Base-by-base conservation (phyloP, 2,888 invertebrate species). In the Eupithecia pulchellata region DNA sequence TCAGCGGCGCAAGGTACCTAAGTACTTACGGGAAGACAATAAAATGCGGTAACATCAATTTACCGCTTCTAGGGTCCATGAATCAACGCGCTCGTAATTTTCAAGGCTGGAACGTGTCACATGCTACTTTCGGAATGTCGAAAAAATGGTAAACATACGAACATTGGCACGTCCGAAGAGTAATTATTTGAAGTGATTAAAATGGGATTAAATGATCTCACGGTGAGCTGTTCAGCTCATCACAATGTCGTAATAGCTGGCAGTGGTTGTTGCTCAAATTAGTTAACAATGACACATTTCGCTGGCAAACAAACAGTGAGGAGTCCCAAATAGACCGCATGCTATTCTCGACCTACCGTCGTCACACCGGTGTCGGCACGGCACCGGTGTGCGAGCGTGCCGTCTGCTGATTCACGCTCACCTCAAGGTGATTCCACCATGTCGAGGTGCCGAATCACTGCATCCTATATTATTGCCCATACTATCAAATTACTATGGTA, bases 211-310 rank as follows among this genome's bases (percentile, higher is more conserved):
- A 82, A 85, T 66, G 68, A 60, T 71, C 62, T 84, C 82, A 71
- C 82, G 81, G 78, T 79, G 81, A 78, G 80, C n/a, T n/a, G 81
- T 79, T 81, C 81, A 81, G 77, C 80, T 81, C 83, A 86, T 83
- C 81, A 81, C 78, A 81, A 79, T 93, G 89, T 91, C 89, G 93
- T 91, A 94, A 93, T 89, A 89, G 86, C 92, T 93, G 93, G 94
- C 93, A 91, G 86, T 85, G 86, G 89, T 79, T 85, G 92, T 92
- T 91, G 92, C 94, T 93, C 91, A 93, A 92, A 93, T 93, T 94
- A 93, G 93, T 93, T 93, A 94, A 94, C 94, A 94, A 94, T 94
- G 94, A 94, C 94, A 94, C 94, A 94, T 93, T 90, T 93, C 84
- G 90, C 92, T 94, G 94, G 94, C 93, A 94, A 93, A 93, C 93